Percentiles rank a stretch among this genome's conserved stretches.
Conservation (phyloP, 2,888 invertebrate genomes). For the Ectobius pallidus region DNA sequence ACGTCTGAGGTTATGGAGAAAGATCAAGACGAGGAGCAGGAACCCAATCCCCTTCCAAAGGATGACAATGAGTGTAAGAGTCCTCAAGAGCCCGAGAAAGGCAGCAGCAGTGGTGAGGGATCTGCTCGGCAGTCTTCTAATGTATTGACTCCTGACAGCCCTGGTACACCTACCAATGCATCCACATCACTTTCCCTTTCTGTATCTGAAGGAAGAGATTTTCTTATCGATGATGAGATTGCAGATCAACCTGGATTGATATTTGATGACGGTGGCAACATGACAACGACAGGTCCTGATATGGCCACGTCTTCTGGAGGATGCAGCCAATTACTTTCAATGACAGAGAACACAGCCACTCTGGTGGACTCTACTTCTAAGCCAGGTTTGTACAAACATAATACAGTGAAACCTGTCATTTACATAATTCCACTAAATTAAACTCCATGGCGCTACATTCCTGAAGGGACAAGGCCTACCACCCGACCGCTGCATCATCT, state of each 20-base stretch:
- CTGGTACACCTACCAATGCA: slow-evolving; percentile 77
- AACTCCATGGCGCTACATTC: no score
- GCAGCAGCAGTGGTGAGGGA: not conserved
- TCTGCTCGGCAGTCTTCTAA: not conserved
- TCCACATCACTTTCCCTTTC: slow-evolving; percentile 72
- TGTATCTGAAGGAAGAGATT: slow-evolving; percentile 78
- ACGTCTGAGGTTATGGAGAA: slow-evolving; percentile 32
- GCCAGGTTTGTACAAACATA: slow-evolving; percentile 48
- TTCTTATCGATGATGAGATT: slow-evolving; percentile 87
- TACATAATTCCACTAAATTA: no score
- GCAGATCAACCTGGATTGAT: slow-evolving; percentile 87
- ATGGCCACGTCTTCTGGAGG: slow-evolving; percentile 31
- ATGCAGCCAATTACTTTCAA: slow-evolving; percentile 44
- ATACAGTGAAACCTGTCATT: no score
- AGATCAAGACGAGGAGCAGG: not conserved
- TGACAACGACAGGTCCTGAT: not conserved
- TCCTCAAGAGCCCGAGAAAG: not conserved
- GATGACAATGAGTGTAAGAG: not conserved
- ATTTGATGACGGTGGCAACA: slow-evolving; percentile 56
- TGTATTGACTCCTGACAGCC: slow-evolving; percentile 54
- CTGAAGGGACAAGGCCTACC: no score
- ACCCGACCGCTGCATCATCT: no score
- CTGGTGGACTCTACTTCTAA: slow-evolving; percentile 52
- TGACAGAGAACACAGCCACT: slow-evolving; percentile 53
- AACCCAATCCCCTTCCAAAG: not conserved